phyloP scores from a whole-genome alignment of 2,113 vertebrate species.

The Vidua chalybeata region DNA sequence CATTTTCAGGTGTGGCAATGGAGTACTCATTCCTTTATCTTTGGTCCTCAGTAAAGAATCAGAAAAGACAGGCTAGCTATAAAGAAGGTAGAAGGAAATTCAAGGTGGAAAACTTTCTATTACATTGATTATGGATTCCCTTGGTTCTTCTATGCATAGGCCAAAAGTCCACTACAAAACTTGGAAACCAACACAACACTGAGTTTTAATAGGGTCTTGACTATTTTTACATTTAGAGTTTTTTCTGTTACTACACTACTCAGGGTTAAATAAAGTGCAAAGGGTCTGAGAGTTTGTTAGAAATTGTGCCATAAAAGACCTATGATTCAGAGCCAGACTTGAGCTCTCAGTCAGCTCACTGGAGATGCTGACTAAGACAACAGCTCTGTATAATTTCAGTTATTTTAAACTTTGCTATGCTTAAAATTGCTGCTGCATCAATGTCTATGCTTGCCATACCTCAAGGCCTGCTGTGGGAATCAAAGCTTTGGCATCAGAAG shows the following conservation, averaged over 20 bases:
- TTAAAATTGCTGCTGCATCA: background rate
- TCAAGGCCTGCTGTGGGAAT: background rate
- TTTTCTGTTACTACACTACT: background rate
- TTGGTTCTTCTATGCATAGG: background rate
- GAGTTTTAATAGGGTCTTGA: background rate
- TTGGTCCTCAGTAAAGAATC: background rate
- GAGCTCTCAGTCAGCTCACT: background rate
- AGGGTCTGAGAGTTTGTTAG: background rate
- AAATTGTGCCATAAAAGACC: background rate
- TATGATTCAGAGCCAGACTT: background rate
- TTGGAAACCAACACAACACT: background rate
- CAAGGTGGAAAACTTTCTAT: background rate
- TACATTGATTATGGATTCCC: background rate
- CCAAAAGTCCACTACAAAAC: background rate
- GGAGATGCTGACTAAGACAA: background rate
- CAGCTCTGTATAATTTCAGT: background rate
- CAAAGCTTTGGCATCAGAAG: background rate
- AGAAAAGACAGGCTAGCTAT: background rate
- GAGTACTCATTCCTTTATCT: background rate
- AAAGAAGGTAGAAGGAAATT: background rate
- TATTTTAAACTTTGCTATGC: background rate
- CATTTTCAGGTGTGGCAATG: background rate
- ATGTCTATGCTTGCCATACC: background rate
- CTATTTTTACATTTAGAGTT: background rate
- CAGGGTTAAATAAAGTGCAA: background rate